Base-by-base conservation (phyloP, 2,797 vertebrate genomes). In the Chaunax sp. region DNA sequence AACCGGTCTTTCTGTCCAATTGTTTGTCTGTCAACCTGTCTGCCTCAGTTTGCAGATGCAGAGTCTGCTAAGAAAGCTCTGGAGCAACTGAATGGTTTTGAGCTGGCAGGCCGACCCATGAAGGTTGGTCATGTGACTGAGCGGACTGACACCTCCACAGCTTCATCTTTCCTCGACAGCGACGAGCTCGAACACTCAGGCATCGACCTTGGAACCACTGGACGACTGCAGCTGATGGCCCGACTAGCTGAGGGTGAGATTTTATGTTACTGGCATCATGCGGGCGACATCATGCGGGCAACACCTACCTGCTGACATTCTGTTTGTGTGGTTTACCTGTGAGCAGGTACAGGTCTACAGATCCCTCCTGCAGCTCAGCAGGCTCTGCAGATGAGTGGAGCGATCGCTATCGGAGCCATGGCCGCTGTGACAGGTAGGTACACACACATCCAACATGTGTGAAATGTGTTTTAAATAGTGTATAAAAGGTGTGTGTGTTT, bases 1-100 rank as follows among this genome's bases (percentile, higher is more conserved):
- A n/a, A n/a, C 28, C 28, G 5, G 28, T 30, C 28, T 37, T 10
- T 37, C 35, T 37, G 35, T 11, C 1, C 35, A n/a, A n/a, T n/a
- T 1, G 35, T 3, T 10, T 37, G 10, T 37, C 35, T 37, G 13
- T 40, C 37, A 15, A 11, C 11, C 13, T 54, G 10, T 9, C 37
- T 33, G 23, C 50, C 6, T 64, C 60, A 99, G 97, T 99, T 98
- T 86, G 89, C 97, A 47, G 97, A 98, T 43, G 95, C 97, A 0
- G 97, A 98, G 79, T 99, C 97, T 89, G 97, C 97, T 38, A 97
- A 98, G 87, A 99, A 99, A 79, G 97, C 97, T 30, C 87, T 99
- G 88, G 97, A 99, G 79, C 97, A 99, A 80, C 93, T 99, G 33
- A 98, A 99, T 65, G 97, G 97, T 22, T 99, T 99, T 63, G 97